Evolutionary conservation across 2,888 invertebrate species (phyloP), one percentile per base, ranked within the genome.

Genomic region (Xanthorhoe designata): DNA sequence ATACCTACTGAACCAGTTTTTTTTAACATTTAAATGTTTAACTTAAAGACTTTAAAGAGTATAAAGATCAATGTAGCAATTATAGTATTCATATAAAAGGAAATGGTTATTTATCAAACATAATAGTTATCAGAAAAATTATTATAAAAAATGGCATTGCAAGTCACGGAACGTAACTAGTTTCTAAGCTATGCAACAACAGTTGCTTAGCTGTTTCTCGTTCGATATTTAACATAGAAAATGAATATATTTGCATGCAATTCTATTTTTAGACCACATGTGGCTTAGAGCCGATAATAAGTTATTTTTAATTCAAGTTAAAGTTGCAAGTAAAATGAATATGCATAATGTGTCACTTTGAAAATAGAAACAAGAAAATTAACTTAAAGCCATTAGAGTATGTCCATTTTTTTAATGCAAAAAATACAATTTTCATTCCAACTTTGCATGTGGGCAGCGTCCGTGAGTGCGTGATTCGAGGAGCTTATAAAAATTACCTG

Each of bases 231-330:
- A 54, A 51, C 64, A 68, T 61, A 62, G 52, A 66, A 65, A 57
- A 69, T 63, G 32, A 42, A 61, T 55, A 55, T 58, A 62, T 66
- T 64, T 52, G 32, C 62, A 66, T 66, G 47, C 52, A 64, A 61
- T 38, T 13, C 62, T 70, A 68, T 68, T 68, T 68, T 64, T 9
- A 68, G 55, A 59, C 56, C 61, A 19, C 63, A 57, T 63, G 64
- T 64, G 61, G 68, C 61, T 59, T 58, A 67, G n/a, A 64, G 55
- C 64, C 19, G 54, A 64, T 69, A 50, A 66, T 69, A 57, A 47
- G 42, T 42, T 70, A 68, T 66, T 69, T 63, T 70, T 64, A 63
- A 64, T 47, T 68, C 9, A 18, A 62, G 66, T 72, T 68, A 63
- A 18, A 62, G 66, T 72, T 68, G 61, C 68, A 64, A 71, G 55